Percentiles rank a stretch among this genome's conserved stretches.
Conservation (phyloP, 2,113 vertebrate genomes). For the Donacobius atricapilla region DNA sequence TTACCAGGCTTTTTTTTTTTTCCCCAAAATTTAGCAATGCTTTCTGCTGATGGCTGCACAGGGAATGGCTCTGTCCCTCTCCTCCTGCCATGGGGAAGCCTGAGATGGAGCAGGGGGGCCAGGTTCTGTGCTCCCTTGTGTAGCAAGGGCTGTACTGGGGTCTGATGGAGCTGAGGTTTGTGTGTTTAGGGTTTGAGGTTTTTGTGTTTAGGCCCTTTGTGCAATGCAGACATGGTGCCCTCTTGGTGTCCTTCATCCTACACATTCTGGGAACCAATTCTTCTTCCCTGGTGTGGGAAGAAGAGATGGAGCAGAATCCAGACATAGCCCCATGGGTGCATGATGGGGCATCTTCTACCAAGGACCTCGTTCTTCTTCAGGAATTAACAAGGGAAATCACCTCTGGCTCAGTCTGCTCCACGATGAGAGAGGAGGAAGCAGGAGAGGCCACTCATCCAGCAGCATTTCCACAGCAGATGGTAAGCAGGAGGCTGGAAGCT, state of each 20-base stretch:
- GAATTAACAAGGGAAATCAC: background rate
- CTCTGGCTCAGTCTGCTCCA: background rate
- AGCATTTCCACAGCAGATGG: background rate
- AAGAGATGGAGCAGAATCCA: background rate
- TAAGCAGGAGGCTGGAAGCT: background rate
- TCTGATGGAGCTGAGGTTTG: background rate
- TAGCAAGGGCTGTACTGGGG: background rate
- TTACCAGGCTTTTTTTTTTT: background rate
- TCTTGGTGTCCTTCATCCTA: background rate
- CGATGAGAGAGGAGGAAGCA: background rate
- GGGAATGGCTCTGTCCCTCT: background rate
- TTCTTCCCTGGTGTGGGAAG: background rate
- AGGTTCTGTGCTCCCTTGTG: background rate
- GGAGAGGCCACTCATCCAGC: background rate
- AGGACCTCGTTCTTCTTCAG: background rate
- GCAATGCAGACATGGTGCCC: background rate
- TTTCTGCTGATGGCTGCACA: background rate
- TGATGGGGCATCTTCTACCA: background rate
- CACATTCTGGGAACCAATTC: background rate
- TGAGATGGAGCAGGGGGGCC: background rate
- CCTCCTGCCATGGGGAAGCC: background rate
- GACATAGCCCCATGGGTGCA: background rate
- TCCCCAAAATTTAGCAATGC: fast-evolving
- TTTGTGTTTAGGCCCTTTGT: background rate
- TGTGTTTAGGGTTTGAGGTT: background rate